Evolutionary conservation across 2,888 invertebrate species (phyloP).

Genomic region (Noctuana brunneofusca): DNA sequence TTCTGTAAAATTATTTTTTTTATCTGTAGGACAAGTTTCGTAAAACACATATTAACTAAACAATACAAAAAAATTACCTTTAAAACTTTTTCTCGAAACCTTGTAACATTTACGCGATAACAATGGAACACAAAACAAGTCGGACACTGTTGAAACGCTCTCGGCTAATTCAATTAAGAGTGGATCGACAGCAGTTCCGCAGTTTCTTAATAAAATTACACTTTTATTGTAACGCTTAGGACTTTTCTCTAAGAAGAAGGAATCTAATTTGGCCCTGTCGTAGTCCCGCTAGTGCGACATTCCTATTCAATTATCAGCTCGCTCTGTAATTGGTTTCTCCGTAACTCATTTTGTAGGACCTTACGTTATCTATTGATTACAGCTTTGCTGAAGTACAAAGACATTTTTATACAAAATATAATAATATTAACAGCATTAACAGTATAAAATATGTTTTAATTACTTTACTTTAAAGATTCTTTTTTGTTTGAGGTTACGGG

Average conservation of each 20-base stretch:
- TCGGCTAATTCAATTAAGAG: constrained; percentile 25
- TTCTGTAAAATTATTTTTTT: too few relatives aligned
- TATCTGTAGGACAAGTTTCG: too few relatives aligned
- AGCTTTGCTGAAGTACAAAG: too few relatives aligned
- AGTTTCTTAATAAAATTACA: constrained; percentile 34
- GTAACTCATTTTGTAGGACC: constrained; percentile 11
- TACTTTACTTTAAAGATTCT: too few relatives aligned
- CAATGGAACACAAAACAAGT: constrained; percentile 23
- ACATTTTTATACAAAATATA: not conserved
- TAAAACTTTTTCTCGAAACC: constrained; percentile 10
- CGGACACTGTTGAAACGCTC: constrained; percentile 17
- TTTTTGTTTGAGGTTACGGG: too few relatives aligned
- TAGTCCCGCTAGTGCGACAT: constrained; percentile 23
- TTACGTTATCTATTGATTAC: not conserved
- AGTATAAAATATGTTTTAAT: too few relatives aligned
- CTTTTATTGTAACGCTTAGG: constrained; percentile 34
- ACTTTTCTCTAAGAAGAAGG: constrained; percentile 26
- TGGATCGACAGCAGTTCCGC: constrained; percentile 29
- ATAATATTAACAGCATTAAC: too few relatives aligned
- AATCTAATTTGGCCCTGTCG: constrained; percentile 29
- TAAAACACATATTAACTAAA: not conserved
- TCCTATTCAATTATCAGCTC: constrained; percentile 25
- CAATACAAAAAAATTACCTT: not conserved
- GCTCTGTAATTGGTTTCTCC: constrained; percentile 15
- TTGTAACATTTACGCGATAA: constrained; percentile 6